Base-by-base conservation (phyloP, 2,797 vertebrate genomes). In the Artibeus lituratus region DNA sequence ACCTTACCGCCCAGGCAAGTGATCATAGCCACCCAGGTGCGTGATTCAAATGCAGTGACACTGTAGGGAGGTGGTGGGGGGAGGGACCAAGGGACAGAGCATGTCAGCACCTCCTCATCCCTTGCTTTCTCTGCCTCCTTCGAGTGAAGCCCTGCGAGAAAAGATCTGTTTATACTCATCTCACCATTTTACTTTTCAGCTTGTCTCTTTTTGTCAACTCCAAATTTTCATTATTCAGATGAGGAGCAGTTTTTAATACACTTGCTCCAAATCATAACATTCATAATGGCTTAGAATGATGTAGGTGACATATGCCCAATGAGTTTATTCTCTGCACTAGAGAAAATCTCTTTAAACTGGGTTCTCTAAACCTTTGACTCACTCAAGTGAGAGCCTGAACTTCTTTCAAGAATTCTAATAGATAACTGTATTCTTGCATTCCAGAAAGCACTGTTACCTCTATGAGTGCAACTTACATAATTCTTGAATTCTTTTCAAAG, bases 51-150 rank as follows among this genome's bases (percentile, higher is more conserved):
- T 4, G 29, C 1, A 2, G 15, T 18, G 42, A 2, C 8, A 3
- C 2, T 39, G 55, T 2, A 9, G 59, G 0, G 42, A 69, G 35
- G 35, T 26, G 11, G 62, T 29, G 22, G 32, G 21, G 16, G 19
- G n/a, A 37, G 3, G 10, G 11, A 5, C 5, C 3, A 21, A 26
- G 2, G 0, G 5, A 32, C 15, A 18, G 32, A 51, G 12, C 81
- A 55, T 12, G 51, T 59, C 39, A 53, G 18, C 7, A 42, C 8
- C 5, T 6, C 12, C 3, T 70, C 5, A 11, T 35, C 32, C 44
- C 37, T 67, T 39, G 26, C 15, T 57, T 81, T 57, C 15, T 59
- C 6, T 51, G 59, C 32, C 49, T 82, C 22, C 74, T 80, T 62
- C 69, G 10, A 24, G 6, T 8, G 62, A 47, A 83, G 19, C 12